Evolutionary conservation across 2,888 invertebrate species (phyloP).

Genomic region (Nudaria mundana): DNA sequence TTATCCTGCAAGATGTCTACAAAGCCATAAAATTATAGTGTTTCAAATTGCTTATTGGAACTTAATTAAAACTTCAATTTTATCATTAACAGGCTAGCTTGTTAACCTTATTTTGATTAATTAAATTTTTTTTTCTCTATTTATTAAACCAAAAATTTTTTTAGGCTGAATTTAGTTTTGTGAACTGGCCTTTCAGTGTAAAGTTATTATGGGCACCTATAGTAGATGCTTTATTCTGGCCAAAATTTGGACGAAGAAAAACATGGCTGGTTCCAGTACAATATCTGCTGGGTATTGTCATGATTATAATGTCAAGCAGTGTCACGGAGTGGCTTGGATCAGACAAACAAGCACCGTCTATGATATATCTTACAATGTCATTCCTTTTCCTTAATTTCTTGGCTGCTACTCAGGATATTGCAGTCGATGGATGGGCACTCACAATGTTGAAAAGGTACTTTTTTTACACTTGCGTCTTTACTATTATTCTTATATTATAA

Average conservation of each 20-base stretch:
- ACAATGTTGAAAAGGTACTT: conserved; percentile 98
- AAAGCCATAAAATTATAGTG: background rate
- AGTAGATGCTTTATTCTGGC: conserved; percentile 94
- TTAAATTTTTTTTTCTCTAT: background rate
- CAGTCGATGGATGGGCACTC: conserved; percentile 99
- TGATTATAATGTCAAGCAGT: conserved; percentile 91
- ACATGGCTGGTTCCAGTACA: conserved; percentile 97
- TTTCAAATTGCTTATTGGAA: background rate
- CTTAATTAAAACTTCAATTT: too few species aligned
- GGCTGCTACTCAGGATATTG: conserved; percentile 99
- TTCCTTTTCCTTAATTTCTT: conserved; percentile 97
- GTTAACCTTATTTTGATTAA: background rate
- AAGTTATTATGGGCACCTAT: conserved; percentile 99
- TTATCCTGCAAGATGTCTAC: background rate
- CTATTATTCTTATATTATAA: too few species aligned
- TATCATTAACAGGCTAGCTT: background rate
- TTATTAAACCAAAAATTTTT: conserved; percentile 23
- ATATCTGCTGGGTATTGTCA: conserved; percentile 93
- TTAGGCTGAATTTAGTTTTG: conserved; percentile 95
- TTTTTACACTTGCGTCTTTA: too few species aligned
- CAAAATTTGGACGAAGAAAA: conserved; percentile 94
- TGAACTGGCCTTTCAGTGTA: conserved; percentile 94
- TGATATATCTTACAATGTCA: conserved; percentile 88
- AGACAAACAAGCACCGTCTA: conserved; percentile 83
- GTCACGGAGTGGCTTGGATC: conserved; percentile 90